A percentile compares a stretch with the other conserved stretches of the same genome.
These are phyloP conservation scores for Frieseomelitta varia DNA, from an alignment of 1,140 invertebrate species.

Conservation along the genomic window DNA sequence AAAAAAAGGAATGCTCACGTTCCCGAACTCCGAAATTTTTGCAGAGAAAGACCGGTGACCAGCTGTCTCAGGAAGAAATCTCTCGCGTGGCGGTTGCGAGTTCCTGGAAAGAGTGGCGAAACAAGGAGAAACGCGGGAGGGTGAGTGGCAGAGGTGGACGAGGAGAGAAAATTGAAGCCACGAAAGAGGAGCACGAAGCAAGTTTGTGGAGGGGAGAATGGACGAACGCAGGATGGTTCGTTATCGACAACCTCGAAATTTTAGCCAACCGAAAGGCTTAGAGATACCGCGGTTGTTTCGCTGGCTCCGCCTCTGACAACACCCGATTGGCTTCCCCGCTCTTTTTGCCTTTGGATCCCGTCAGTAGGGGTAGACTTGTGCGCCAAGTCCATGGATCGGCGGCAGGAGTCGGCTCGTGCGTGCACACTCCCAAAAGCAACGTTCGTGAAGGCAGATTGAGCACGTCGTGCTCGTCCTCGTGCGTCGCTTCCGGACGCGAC, in stretches of 20 bases:
- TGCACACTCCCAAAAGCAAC: slow-evolving; percentile 70
- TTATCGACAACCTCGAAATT: slow-evolving; percentile 49
- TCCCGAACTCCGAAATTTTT: background rate
- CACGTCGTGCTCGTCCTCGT: slow-evolving; percentile 26
- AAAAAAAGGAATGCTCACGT: background rate
- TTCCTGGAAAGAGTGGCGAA: slow-evolving; percentile 25
- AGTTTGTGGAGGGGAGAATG: background rate
- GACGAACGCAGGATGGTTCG: slow-evolving; percentile 39
- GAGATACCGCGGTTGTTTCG: slow-evolving; percentile 2
- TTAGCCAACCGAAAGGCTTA: slow-evolving; percentile 36
- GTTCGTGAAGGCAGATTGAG: slow-evolving; percentile 57
- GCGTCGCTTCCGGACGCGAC: background rate
- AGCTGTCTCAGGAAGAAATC: background rate
- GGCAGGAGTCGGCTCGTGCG: slow-evolving; percentile 31
- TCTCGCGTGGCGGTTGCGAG: slow-evolving; percentile 12
- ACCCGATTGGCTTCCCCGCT: slow-evolving; percentile 11
- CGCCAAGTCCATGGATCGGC: slow-evolving; percentile 10
- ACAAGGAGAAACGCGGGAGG: slow-evolving; percentile 14
- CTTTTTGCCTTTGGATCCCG: background rate
- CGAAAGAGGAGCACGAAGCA: slow-evolving; percentile 3
- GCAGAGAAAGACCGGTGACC: background rate
- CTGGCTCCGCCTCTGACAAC: background rate
- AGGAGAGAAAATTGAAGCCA: background rate
- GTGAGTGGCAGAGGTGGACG: background rate
- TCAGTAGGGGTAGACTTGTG: slow-evolving; percentile 27